Conservation (phyloP, 2,113 vertebrate genomes). For the Thunnus maccoyii region DNA sequence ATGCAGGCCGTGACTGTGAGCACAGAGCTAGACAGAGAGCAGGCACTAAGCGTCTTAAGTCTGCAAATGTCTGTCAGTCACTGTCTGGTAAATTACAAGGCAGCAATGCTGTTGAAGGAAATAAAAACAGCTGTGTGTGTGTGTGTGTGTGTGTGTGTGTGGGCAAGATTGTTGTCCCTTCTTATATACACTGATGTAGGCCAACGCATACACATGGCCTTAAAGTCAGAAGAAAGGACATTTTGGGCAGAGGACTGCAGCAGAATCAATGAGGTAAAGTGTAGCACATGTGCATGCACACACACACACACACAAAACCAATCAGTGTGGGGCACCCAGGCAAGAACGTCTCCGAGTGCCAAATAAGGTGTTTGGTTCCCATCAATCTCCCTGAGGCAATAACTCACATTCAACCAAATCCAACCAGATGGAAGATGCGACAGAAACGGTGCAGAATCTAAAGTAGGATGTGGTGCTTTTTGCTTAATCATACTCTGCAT, state of each 20-base stretch:
- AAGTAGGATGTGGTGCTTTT: slow-evolving; percentile 58
- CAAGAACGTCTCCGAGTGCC: slow-evolving; percentile 44
- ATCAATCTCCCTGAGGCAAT: slow-evolving; percentile 58
- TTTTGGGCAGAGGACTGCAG: slow-evolving; percentile 14
- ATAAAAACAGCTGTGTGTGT: background rate
- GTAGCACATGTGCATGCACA: background rate
- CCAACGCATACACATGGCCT: slow-evolving; percentile 17
- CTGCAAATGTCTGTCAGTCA: slow-evolving; percentile 60
- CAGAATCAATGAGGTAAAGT: slow-evolving; percentile 49
- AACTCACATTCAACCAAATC: slow-evolving; percentile 59
- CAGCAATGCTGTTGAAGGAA: background rate
- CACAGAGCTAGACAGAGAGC: slow-evolving; percentile 32
- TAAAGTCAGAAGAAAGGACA: slow-evolving; percentile 33
- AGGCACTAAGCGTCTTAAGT: slow-evolving; percentile 31
- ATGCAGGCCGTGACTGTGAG: slow-evolving; percentile 23
- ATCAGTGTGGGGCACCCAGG: slow-evolving; percentile 38
- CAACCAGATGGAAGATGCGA: slow-evolving; percentile 53
- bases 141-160: slow-evolving; percentile 20
- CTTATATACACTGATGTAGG: slow-evolving; percentile 34
- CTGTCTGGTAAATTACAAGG: slow-evolving; percentile 17
- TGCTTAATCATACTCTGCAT: slow-evolving; percentile 65
- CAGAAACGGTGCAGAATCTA: slow-evolving; percentile 36
- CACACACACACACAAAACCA: slow-evolving; percentile 30
- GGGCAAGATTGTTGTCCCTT: slow-evolving; percentile 29
- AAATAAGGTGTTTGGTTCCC: slow-evolving; percentile 50